Percentiles rank a stretch among this genome's conserved stretches.
Evolutionary conservation across 1,140 invertebrate species (phyloP).

Genomic region (Drosophila equinoxialis): DNA sequence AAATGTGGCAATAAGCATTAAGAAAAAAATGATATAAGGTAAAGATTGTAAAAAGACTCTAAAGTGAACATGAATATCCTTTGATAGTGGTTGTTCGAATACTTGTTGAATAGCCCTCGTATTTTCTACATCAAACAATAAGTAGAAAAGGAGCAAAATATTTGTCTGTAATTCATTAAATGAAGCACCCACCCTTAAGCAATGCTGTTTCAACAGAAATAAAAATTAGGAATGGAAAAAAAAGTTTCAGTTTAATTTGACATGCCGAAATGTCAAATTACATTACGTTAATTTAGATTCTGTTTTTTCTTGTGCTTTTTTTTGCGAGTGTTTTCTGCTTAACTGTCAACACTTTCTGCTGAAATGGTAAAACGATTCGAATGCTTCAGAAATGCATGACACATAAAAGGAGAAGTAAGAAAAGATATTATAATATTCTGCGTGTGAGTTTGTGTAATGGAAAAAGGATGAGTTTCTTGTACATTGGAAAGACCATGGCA

Average conservation of each 20-base stretch:
- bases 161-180: conserved; percentile 55
- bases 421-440: background rate
- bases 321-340: conserved; percentile 11
- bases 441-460: background rate
- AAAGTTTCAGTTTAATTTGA: conserved; percentile 71
- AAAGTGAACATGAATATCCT: no score
- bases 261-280: conserved; percentile 72
- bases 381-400: background rate
- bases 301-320: conserved; percentile 10
- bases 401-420: conserved; percentile 1
- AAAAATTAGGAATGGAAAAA: conserved; percentile 10
- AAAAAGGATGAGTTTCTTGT: background rate
- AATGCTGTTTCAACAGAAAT: conserved; percentile 25
- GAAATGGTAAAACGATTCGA: conserved; percentile 7
- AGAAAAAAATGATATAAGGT: no score
- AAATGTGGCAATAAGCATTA: no score
- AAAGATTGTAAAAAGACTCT: no score
- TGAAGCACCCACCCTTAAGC: conserved; percentile 21
- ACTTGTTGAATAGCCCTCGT: background rate
- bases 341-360: conserved; percentile 45
- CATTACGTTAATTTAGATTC: conserved; percentile 71
- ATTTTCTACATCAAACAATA: conserved; percentile 22
- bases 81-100: no score
- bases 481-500: background rate
- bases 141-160: conserved; percentile 42